Conservation (phyloP, 1,140 invertebrate genomes). For the Probaryconus sp. region DNA sequence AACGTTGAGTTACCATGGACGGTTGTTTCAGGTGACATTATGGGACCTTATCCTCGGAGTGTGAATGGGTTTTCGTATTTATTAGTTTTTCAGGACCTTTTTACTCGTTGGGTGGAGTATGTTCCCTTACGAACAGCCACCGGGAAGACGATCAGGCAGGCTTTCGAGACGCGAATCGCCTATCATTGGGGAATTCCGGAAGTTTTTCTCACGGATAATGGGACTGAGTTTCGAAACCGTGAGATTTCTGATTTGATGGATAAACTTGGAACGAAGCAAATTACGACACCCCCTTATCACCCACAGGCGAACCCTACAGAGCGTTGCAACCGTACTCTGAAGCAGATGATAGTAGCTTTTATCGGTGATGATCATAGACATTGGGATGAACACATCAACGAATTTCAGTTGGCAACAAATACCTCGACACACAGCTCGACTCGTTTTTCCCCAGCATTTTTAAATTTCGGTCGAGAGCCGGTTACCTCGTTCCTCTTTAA, state of each 20-base stretch:
- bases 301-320: constrained; percentile 73
- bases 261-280: constrained; percentile 30
- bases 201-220: not conserved
- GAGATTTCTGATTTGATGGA: not conserved
- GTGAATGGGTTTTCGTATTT: constrained; percentile 17
- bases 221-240: not conserved
- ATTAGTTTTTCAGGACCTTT: constrained; percentile 32
- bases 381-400: constrained; percentile 64
- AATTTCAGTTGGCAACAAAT: constrained; percentile 66
- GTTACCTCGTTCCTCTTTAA: too few relatives aligned
- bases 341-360: constrained; percentile 67
- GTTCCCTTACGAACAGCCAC: constrained; percentile 3
- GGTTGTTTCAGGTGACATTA: not conserved
- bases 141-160: not conserved
- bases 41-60: not conserved
- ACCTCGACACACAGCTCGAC: constrained; percentile 62
- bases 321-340: constrained; percentile 70
- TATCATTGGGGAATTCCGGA: not conserved
- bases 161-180: not conserved
- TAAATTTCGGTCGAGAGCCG: constrained; percentile 66
- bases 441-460: constrained; percentile 65
- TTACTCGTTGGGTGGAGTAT: constrained; percentile 34
- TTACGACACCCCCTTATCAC: constrained; percentile 70
- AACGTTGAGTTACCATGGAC: not conserved
- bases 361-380: constrained; percentile 65